A percentile compares a stretch with the other conserved stretches of the same genome.
Evolutionary conservation across 2,888 invertebrate species (phyloP).

Genomic region (Boloria euphrosyne): DNA sequence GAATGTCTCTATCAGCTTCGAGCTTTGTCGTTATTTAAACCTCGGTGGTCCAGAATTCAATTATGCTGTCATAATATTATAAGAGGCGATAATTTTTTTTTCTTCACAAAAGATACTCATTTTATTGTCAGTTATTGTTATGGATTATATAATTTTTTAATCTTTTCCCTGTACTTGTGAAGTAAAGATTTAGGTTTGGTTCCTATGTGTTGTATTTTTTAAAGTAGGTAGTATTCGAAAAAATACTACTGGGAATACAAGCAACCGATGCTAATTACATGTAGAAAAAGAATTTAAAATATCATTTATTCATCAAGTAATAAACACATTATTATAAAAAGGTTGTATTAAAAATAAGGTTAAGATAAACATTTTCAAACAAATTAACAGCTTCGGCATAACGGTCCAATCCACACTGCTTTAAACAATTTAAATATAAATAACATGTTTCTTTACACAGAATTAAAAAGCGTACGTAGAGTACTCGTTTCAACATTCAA

Average conservation of each 20-base stretch:
- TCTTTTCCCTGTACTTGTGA: neutral
- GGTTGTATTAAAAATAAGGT: slow-evolving; percentile 9
- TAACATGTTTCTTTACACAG: slow-evolving; percentile 2
- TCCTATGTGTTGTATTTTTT: neutral
- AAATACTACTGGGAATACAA: no score
- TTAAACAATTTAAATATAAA: slow-evolving; percentile 18
- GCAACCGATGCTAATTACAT: no score
- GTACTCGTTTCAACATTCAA: slow-evolving; percentile 11
- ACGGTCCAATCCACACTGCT: slow-evolving; percentile 13
- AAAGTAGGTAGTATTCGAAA: no score
- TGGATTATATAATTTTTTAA: slow-evolving; percentile 3
- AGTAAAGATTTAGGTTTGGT: neutral
- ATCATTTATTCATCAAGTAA: neutral
- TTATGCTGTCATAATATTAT: slow-evolving; percentile 71
- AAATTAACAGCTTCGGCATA: slow-evolving; percentile 8
- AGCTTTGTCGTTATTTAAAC: slow-evolving; percentile 25
- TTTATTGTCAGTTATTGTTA: slow-evolving; percentile 17
- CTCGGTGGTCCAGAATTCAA: slow-evolving; percentile 63
- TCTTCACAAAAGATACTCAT: slow-evolving; percentile 43
- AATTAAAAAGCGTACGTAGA: slow-evolving; percentile 9
- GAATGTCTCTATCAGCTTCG: slow-evolving; percentile 4
- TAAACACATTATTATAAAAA: slow-evolving; percentile 13
- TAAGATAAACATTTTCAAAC: slow-evolving; percentile 5
- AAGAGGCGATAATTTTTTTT: slow-evolving; percentile 58
- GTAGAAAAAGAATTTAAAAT: neutral